phyloP scores from a whole-genome alignment of 2,113 vertebrate genomes.

The Neolamprologus brichardi region DNA sequence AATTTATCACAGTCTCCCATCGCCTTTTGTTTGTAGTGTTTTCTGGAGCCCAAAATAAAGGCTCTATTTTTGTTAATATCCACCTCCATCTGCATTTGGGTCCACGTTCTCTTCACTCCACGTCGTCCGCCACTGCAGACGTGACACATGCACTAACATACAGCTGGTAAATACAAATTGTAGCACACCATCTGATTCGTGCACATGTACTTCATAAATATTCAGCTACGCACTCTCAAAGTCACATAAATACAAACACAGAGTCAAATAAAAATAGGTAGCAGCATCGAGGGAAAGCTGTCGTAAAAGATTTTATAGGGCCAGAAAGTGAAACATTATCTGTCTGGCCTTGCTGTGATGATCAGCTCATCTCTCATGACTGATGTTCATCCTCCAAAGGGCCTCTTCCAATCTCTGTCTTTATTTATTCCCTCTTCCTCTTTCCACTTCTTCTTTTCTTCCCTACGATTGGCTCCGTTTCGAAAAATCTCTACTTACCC shows the following conservation, averaged over 20 bases:
- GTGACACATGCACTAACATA: background rate
- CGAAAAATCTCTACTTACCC: background rate
- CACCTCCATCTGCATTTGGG: background rate
- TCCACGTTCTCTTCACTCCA: background rate
- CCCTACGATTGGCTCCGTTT: background rate
- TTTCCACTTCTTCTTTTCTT: background rate
- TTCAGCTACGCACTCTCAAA: background rate
- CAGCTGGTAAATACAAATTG: background rate
- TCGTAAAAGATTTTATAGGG: conserved; percentile 52
- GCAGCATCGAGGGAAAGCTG: conserved; percentile 29
- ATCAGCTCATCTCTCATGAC: conserved; percentile 40
- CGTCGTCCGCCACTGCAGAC: background rate
- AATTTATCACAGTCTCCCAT: background rate
- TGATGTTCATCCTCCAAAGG: conserved; percentile 18
- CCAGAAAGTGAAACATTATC: conserved; percentile 55
- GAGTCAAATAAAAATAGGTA: conserved; percentile 46
- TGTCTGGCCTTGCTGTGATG: conserved; percentile 28
- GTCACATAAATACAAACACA: conserved; percentile 5
- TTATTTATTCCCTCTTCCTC: background rate
- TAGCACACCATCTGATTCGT: background rate
- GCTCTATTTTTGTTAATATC: background rate
- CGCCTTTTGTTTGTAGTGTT: background rate
- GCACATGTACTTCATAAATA: background rate
- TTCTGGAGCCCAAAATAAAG: background rate
- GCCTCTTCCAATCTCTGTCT: background rate